Base-by-base conservation (phyloP, 2,888 invertebrate species). In the Ophion ventricosus region DNA sequence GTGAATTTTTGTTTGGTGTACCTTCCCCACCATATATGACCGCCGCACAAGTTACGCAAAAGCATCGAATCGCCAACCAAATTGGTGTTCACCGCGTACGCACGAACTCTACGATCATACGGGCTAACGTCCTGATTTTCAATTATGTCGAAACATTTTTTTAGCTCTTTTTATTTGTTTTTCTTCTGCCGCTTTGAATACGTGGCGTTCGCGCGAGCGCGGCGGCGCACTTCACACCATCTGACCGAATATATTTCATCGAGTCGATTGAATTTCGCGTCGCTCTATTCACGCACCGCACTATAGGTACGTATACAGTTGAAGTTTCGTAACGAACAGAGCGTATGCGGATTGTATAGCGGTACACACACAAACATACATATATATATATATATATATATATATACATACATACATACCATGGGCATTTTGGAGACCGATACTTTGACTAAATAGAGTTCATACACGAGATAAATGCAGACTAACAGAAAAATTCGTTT, bases 261-360 rank as follows among this genome's bases (percentile, higher is more conserved):
- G 70, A 83, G 80, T 73, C 66, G 66, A 83, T 83, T 80, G 40
- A 14, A 80, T 67, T 57, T 35, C 66, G 72, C 20, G 72, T 69
- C 59, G 29, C 56, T 35, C 20, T 20, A 43, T 57, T 59, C 29
- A 73, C 43, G 23, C n/a, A 17, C 26, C 66, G 67, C 59, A 40
- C 40, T 40, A 40, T 23, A 35, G 43, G 49, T 11, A 49, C n/a
- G 26, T 61, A 56, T 26, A n/a, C 26, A 56, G 20, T 11, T 23
- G 5, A 43, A 26, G 64, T 14, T 54, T n/a, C 25, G 63, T 54
- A 25, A 43, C 67, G 49, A 49, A 23, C 56, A 20, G 20, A 57
- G 49, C 20, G 10, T 70, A 35, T 14, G 57, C 29, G 10, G 20
- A 57, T 72, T 35, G 1, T 57, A 25, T n/a, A n/a, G n/a, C n/a